Evolutionary conservation across 2,888 invertebrate genomes (phyloP), one percentile per base, ranked within the genome.

Genomic region (Machimus atricapillus): DNA sequence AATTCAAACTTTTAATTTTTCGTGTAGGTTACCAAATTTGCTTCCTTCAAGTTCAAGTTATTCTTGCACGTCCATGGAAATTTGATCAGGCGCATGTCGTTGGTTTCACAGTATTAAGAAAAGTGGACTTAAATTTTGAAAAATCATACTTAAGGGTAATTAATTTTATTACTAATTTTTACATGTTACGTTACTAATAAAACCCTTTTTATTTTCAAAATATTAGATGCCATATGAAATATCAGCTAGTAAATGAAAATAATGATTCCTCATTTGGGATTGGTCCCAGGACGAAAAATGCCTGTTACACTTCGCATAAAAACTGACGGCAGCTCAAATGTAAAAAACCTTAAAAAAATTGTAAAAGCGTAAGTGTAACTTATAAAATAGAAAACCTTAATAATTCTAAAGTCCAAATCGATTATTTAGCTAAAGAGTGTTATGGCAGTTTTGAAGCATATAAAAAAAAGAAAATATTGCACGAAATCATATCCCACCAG

Each of bases 311-410:
- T 94, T 1, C 94, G 94, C 89, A 93, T 95, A 1, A 94, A 94
- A 89, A 95, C 95, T 91, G 91, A 93, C 76, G 94, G 94, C 2
- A 93, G 93, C 87, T 91, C 94, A 27, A 91, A 91, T 86, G 93
- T 95, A 56, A 90, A 93, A 87, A 90, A 90, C 89, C 89, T 94
- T 66, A 93, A 90, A 89, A 94, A 88, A 89, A 91, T 89, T 89
- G 94, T 88, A 90, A 91, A 90, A 93, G 94, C 93, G 93, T 93
- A 90, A n/a, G n/a, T n/a, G 88, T 86, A 23, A 79, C 40, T 19
- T 88, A 86, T 58, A 76, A 86, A n/a, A 79, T 27, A 9, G 43
- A 74, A 23, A 16, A 16, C 4, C 85, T 92, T 5, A 89, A 90
- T 9, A 87, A 90, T 66, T 90, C 90, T 16, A 90, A 89, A 40